Percentiles rank a stretch among this genome's conserved stretches.
These are phyloP conservation scores for Coregonus ussuriensis DNA, from an alignment of 2,797 vertebrate genomes.

Conservation along the genomic window DNA sequence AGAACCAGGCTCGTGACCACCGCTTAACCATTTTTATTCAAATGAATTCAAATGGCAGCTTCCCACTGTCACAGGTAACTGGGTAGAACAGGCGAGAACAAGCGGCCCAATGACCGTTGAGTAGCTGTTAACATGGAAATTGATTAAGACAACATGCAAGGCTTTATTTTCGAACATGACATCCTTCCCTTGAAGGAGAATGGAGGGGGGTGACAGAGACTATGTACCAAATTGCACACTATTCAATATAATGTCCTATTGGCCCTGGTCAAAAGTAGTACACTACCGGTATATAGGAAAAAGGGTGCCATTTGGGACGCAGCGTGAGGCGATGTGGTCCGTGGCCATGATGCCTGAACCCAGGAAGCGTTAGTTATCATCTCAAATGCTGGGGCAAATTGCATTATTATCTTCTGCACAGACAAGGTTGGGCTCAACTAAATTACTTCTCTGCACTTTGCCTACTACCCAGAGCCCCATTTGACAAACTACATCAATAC, in stretches of 20 bases:
- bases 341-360: neutral
- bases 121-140: constrained; percentile 14
- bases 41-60: neutral
- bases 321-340: neutral
- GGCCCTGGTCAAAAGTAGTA: neutral
- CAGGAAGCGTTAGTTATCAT: constrained; percentile 37
- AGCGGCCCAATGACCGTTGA: neutral
- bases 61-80: neutral
- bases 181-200: neutral
- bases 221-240: neutral
- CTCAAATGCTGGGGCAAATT: constrained; percentile 41
- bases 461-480: constrained; percentile 25
- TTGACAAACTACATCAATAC: constrained; percentile 50
- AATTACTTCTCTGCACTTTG: constrained; percentile 39
- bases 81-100: neutral
- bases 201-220: neutral
- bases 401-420: constrained; percentile 46
- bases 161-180: neutral
- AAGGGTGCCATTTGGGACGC: neutral
- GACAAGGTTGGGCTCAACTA: constrained; percentile 28
- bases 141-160: neutral
- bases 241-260: neutral
- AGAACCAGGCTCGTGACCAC: neutral
- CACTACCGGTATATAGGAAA: neutral
- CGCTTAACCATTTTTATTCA: neutral